Evolutionary conservation across 2,888 invertebrate species (phyloP), one percentile per base, ranked within the genome.

Genomic region (Gymnosoma rotundatum): DNA sequence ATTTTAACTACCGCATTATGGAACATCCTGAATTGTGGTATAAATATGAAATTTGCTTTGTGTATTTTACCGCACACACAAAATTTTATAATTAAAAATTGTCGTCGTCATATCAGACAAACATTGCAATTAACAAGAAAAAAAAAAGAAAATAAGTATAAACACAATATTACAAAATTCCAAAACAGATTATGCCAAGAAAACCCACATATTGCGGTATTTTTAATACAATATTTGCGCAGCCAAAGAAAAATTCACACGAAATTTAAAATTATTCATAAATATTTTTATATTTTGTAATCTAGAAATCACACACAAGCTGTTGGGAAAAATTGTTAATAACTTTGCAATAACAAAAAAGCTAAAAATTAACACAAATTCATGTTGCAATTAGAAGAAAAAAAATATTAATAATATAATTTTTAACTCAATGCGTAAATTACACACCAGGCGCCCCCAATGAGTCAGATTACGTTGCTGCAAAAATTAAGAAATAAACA

Each of bases 361-460:
- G 60, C 56, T 14, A 42, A 70, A 75, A 79, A 75, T 75, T 5
- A 0, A 32, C 32, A 5, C 5, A 32, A 32, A 32, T 32, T 5
- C 69, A 60, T 74, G 56, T 63, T 69, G 48, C 69, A 52, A 5
- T 6, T 32, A 32, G 0, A 5, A 56, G 20, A 69, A 50, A 72
- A 38, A 18, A 61, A 18, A 74, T 18, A 64, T 7, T 16, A 45
- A 16, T 48, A 48, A 25, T 21, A 42, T 52, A 38, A 63, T 36
- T 32, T 48, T 21, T 18, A 50, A 54, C 63, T 10, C 48, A 12
- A 70, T 67, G 73, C 61, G 61, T 73, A 73, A 80, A 80, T 76
- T 83, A 80, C 42, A 58, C 72, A 72, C 63, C 72, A 72, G 72
- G 80, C 83, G 76, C 76, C 83, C 76, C 76, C 80, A 83, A 80